These are phyloP conservation scores for Cabera pusaria DNA, from an alignment of 2,888 invertebrate genomes.

Conservation along the genomic window DNA sequence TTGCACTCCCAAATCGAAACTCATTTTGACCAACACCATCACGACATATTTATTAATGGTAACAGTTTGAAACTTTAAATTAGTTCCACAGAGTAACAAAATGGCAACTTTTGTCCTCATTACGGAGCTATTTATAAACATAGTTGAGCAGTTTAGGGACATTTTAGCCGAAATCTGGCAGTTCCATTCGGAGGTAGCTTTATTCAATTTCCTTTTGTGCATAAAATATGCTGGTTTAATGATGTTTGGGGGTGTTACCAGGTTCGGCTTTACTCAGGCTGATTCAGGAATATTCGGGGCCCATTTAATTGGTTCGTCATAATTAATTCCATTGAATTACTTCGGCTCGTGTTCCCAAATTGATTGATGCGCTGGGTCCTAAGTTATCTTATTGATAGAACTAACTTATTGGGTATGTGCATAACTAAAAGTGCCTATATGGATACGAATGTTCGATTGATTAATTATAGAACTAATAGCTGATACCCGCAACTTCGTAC, in stretches of 20 bases:
- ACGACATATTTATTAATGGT: constrained; percentile 33
- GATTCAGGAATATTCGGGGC: not conserved
- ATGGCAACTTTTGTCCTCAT: constrained; percentile 27
- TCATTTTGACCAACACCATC: constrained; percentile 20
- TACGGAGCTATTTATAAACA: constrained; percentile 24
- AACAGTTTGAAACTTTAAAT: constrained; percentile 42
- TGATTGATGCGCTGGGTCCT: constrained; percentile 1
- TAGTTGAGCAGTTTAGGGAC: constrained; percentile 13
- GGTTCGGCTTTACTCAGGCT: constrained; percentile 4
- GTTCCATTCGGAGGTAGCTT: constrained; percentile 1
- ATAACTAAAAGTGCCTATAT: no score
- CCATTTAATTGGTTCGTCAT: constrained; percentile 2
- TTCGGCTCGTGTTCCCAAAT: not conserved
- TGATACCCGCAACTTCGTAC: no score
- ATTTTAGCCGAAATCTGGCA: constrained; percentile 9
- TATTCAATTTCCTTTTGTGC: constrained; percentile 17
- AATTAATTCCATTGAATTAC: constrained; percentile 5
- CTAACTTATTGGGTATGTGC: no score
- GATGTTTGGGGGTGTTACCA: constrained; percentile 12
- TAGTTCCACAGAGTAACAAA: constrained; percentile 36
- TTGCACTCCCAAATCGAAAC: constrained; percentile 17
- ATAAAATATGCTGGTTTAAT: constrained; percentile 14
- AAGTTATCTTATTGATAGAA: no score
- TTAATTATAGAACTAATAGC: no score
- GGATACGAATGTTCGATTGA: no score